phyloP scores from a whole-genome alignment of 1,140 invertebrate species.

The Galendromus occidentalis region DNA sequence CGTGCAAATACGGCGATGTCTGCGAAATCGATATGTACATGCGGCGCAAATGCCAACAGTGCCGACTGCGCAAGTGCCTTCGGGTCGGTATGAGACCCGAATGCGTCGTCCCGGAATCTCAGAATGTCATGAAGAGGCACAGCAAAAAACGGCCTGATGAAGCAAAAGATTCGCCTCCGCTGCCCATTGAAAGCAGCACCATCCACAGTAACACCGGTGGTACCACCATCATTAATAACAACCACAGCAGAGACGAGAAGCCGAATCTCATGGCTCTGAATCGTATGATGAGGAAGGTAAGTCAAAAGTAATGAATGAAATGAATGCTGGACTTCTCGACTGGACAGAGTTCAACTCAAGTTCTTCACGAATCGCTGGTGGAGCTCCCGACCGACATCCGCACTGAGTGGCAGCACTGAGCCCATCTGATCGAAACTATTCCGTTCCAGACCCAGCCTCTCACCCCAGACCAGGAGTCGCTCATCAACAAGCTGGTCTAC shows the following conservation, averaged over 20 bases:
- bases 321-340: no score
- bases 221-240: no score
- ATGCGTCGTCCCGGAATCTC: conserved; percentile 90
- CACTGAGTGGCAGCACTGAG: no score
- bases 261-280: neutral
- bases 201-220: neutral
- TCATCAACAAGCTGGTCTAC: conserved; percentile 82
- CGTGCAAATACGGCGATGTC: conserved; percentile 90
- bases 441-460: conserved; percentile 26
- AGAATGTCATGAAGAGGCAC: conserved; percentile 83
- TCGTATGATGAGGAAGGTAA: neutral
- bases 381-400: no score
- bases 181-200: conserved; percentile 1
- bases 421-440: no score
- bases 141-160: conserved; percentile 59
- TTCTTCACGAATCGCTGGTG: no score
- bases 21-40: conserved; percentile 99
- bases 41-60: conserved; percentile 94
- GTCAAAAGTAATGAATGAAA: no score
- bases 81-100: conserved; percentile 94
- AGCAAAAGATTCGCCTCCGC: conserved; percentile 33
- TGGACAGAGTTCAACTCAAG: no score
- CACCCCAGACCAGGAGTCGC: conserved; percentile 66
- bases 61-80: conserved; percentile 86
- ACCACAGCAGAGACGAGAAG: neutral